Evolutionary conservation across 2,797 vertebrate species (phyloP).

Genomic region (Triplophysa yarkandensis): DNA sequence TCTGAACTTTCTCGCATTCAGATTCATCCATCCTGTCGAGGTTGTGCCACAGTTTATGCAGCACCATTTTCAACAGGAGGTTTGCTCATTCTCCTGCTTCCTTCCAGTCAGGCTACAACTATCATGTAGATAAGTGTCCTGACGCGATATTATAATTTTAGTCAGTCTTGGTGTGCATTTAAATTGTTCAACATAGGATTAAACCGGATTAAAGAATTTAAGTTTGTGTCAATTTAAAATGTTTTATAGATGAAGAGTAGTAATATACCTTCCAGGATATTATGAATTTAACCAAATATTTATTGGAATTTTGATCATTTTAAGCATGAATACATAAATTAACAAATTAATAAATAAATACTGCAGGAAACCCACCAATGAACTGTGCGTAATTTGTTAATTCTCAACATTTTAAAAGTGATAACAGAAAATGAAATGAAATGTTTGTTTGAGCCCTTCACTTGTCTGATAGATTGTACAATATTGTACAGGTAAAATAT

Average conservation of each 20-base stretch:
- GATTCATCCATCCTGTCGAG: conserved; percentile 38
- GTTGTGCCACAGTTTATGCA: conserved; percentile 29
- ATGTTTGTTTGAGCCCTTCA: no score
- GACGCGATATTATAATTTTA: no score
- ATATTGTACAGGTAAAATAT: not conserved
- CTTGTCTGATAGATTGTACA: no score
- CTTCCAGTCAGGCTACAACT: not conserved
- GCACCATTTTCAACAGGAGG: conserved; percentile 18
- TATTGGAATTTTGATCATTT: no score
- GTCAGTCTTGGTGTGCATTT: no score
- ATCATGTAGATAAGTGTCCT: not conserved
- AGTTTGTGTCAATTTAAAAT: not conserved
- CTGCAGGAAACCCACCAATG: no score
- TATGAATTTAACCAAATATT: not conserved
- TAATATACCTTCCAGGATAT: not conserved
- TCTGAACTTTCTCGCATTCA: conserved; percentile 32
- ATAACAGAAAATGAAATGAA: no score
- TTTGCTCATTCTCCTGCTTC: conserved; percentile 5
- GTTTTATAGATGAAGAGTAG: not conserved
- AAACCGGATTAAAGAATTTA: no score
- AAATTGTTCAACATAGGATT: not conserved
- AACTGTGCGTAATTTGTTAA: no score
- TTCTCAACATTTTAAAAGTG: no score
- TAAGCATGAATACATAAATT: no score
- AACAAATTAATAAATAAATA: no score